Evolutionary conservation across 2,113 vertebrate genomes (phyloP).

Genomic region (Dicrurus megarhynchus): DNA sequence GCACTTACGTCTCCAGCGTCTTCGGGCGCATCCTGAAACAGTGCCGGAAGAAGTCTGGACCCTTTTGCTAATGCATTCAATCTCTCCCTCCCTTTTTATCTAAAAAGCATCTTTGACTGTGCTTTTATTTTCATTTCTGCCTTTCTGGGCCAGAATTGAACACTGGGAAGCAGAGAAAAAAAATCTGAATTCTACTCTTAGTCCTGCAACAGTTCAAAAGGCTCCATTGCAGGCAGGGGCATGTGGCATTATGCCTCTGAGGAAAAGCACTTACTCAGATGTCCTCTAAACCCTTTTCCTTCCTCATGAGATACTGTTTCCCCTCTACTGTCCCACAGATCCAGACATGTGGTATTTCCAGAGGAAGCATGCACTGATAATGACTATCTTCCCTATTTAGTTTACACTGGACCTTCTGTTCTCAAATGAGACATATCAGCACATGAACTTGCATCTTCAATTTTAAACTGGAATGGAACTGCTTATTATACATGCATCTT

Average conservation of each 20-base stretch:
- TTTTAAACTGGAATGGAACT: not conserved
- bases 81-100: not conserved
- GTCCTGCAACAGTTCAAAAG: not conserved
- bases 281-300: not conserved
- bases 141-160: not conserved
- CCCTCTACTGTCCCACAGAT: not conserved
- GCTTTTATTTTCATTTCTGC: not conserved
- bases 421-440: not conserved
- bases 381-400: not conserved
- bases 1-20: not conserved
- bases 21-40: fast-evolving
- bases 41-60: not conserved
- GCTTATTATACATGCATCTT: not conserved
- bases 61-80: not conserved
- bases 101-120: not conserved
- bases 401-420: not conserved
- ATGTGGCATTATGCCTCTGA: not conserved
- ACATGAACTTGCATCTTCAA: not conserved
- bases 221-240: not conserved
- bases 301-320: not conserved
- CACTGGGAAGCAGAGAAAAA: not conserved
- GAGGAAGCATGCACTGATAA: not conserved
- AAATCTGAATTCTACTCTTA: not conserved
- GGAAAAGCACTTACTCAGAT: not conserved
- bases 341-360: not conserved